phyloP scores from a whole-genome alignment of 2,113 vertebrate genomes.

The Cichladusa arquata region DNA sequence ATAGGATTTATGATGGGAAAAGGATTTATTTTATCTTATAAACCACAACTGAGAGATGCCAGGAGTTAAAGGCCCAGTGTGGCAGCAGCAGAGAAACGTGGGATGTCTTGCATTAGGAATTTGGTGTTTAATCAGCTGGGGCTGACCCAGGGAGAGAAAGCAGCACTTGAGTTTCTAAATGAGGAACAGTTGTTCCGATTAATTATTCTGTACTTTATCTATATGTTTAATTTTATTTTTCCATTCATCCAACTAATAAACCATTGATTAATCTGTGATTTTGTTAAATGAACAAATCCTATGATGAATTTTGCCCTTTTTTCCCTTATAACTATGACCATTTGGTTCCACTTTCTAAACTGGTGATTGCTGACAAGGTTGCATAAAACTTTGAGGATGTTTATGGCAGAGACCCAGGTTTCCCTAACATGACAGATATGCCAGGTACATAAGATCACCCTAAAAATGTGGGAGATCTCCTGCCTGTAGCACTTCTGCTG shows the following conservation, averaged over 20 bases:
- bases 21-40: constrained; percentile 8
- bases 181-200: neutral
- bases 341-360: neutral
- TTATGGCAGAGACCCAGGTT: neutral
- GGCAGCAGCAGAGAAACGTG: fast-evolving
- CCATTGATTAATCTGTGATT: neutral
- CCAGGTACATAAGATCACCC: neutral
- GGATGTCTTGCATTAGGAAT: neutral
- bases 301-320: neutral
- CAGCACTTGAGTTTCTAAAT: neutral
- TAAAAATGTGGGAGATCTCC: neutral
- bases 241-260: neutral
- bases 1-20: neutral
- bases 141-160: neutral
- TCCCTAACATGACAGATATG: neutral
- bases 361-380: neutral
- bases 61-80: neutral
- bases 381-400: neutral
- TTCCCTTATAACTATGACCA: neutral
- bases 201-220: neutral
- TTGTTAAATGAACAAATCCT: neutral
- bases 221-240: neutral
- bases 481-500: neutral
- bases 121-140: neutral
- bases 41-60: neutral